A percentile compares a stretch with the other conserved stretches of the same genome.
Evolutionary conservation across 2,797 vertebrate species (phyloP).

Genomic region (Coregonus ussuriensis): DNA sequence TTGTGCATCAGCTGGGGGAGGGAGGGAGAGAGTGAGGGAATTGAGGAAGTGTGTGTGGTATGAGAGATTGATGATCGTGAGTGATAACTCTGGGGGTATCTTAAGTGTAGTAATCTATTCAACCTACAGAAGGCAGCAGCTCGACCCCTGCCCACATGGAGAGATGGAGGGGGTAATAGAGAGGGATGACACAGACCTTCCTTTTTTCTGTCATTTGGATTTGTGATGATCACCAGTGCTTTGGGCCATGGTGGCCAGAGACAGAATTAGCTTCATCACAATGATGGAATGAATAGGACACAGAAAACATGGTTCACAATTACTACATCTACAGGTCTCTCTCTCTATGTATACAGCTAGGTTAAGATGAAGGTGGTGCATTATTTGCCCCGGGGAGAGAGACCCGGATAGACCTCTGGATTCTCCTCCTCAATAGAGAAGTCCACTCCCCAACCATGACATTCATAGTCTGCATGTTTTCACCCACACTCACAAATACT

Average conservation of each 20-base stretch:
- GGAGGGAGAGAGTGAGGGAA: conserved; percentile 12
- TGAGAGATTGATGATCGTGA: neutral
- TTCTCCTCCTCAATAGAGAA: neutral
- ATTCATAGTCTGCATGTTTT: neutral
- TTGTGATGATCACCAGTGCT: neutral
- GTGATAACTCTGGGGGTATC: neutral
- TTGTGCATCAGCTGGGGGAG: neutral
- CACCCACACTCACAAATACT: conserved; percentile 6
- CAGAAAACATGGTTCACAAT: neutral
- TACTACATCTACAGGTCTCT: neutral
- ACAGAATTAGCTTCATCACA: neutral
- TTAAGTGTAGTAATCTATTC: conserved; percentile 2
- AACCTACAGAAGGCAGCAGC: conserved; percentile 2
- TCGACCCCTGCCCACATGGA: conserved; percentile 17
- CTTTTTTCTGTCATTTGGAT: neutral
- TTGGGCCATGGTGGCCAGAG: neutral
- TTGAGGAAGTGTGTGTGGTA: conserved; percentile 6
- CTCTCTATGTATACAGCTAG: neutral
- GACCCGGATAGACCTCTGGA: neutral
- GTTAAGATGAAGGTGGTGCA: neutral
- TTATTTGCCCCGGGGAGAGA: neutral
- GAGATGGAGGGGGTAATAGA: conserved; percentile 19
- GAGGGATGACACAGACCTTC: neutral
- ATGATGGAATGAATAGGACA: neutral
- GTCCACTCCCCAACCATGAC: neutral